Percentiles rank a stretch among this genome's conserved stretches.
Conservation (phyloP, 2,797 vertebrate species). For the Podarcis siculus region DNA sequence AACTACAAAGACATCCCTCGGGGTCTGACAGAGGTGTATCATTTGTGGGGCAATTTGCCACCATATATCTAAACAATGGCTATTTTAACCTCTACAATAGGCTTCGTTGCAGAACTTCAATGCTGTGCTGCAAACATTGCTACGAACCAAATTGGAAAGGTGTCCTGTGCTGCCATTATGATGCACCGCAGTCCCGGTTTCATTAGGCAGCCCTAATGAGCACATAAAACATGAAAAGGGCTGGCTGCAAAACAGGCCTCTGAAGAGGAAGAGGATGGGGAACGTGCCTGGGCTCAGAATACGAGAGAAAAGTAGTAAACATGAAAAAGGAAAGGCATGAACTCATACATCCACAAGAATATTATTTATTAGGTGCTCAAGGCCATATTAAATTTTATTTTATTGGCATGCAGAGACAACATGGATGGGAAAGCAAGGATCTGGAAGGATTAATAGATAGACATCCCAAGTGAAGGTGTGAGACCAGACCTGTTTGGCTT, state of each 20-base stretch:
- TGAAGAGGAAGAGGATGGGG: rapidly evolving
- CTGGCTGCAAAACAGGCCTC: not conserved
- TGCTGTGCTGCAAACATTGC: slow-evolving; percentile 25
- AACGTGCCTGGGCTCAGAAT: not conserved
- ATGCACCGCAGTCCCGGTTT: slow-evolving; percentile 8
- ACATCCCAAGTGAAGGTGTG: not conserved
- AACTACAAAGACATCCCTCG: slow-evolving; percentile 1
- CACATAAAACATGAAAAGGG: not conserved
- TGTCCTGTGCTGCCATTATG: not conserved
- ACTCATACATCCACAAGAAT: not conserved
- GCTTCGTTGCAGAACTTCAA: slow-evolving; percentile 38
- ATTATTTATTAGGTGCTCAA: not conserved
- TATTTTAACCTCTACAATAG: slow-evolving; percentile 22
- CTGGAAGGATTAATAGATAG: not conserved
- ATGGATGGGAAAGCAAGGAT: not conserved
- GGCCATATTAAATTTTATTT: slow-evolving; percentile 1
- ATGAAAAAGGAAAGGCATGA: slow-evolving; percentile 28
- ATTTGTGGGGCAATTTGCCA: not conserved
- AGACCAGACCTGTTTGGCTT: not conserved
- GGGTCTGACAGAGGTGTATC: not conserved
- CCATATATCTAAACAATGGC: slow-evolving; percentile 34
- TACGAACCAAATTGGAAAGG: not conserved
- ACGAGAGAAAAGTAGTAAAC: not conserved
- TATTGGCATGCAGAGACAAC: not conserved
- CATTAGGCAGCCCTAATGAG: not conserved